A percentile compares a stretch with the other conserved stretches of the same genome.
Conservation (phyloP, 2,797 vertebrate species). For the Oophaga sylvatica region DNA sequence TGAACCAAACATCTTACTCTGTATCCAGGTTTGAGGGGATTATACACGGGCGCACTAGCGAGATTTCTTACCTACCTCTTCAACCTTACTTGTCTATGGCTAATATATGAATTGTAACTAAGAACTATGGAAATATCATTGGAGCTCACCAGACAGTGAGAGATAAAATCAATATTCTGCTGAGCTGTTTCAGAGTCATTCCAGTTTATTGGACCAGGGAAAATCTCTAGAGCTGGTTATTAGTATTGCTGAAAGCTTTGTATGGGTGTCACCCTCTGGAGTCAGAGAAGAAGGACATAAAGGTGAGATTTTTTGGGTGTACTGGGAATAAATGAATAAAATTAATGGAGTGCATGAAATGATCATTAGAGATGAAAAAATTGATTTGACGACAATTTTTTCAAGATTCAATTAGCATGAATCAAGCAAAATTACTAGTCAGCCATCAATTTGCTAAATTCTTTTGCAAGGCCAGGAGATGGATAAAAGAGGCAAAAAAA, state of each 20-base stretch:
- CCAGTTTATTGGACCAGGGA: conserved; percentile 19
- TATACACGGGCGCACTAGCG: not conserved
- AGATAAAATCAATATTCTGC: conserved; percentile 25
- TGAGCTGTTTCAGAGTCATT: conserved; percentile 20
- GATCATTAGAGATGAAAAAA: not conserved
- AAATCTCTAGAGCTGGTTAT: conserved; percentile 21
- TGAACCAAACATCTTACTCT: conserved; percentile 48
- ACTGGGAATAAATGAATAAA: not conserved
- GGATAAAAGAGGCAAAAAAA: too few relatives aligned
- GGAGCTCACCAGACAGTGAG: conserved; percentile 23
- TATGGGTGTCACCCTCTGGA: not conserved
- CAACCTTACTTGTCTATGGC: not conserved
- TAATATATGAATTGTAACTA: conserved; percentile 35
- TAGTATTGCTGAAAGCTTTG: not conserved
- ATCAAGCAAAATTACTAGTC: too few relatives aligned
- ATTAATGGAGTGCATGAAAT: not conserved
- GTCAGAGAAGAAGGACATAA: not conserved
- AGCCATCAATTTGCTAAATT: too few relatives aligned
- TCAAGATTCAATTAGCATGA: too few relatives aligned
- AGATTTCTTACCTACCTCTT: conserved; percentile 1
- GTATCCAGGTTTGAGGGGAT: conserved; percentile 39
- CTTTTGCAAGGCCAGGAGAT: too few relatives aligned
- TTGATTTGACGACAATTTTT: too few relatives aligned
- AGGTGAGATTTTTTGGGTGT: not conserved
- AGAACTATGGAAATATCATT: conserved; percentile 36